phyloP scores from a whole-genome alignment of 2,888 invertebrate species.

The Brassicogethes aeneus region DNA sequence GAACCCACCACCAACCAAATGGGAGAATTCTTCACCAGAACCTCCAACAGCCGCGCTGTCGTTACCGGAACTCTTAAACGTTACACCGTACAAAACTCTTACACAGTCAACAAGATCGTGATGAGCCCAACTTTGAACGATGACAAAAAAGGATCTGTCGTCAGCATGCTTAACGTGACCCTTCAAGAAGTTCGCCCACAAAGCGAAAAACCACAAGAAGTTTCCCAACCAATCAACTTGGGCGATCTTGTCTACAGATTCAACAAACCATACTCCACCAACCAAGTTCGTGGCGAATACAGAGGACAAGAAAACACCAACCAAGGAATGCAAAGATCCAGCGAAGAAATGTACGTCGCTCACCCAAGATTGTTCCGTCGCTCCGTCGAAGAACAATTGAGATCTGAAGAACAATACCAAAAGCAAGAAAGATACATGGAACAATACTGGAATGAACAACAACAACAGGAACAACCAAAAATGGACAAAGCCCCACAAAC shows the following conservation, averaged over 20 bases:
- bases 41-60: constrained; percentile 47
- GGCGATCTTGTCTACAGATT: constrained; percentile 47
- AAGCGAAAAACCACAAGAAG: constrained; percentile 35
- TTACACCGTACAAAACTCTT: constrained; percentile 55
- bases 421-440: constrained; percentile 10
- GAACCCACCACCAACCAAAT: constrained; percentile 27
- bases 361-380: constrained; percentile 5
- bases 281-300: constrained; percentile 17
- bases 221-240: constrained; percentile 38
- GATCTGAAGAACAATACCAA: constrained; percentile 24
- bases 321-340: constrained; percentile 25
- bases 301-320: constrained; percentile 2
- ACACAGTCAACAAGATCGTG: constrained; percentile 50
- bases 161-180: constrained; percentile 48
- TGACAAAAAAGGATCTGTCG: constrained; percentile 43
- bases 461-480: constrained; percentile 36
- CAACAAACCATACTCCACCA: constrained; percentile 32
- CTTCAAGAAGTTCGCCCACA: constrained; percentile 28
- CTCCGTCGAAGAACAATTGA: constrained; percentile 6
- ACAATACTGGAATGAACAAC: constrained; percentile 10
- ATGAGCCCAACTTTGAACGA: constrained; percentile 50
- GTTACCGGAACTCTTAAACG: constrained; percentile 44
- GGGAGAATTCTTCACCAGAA: constrained; percentile 40
- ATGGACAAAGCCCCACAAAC: too few species aligned
- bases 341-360: constrained; percentile 2